Evolutionary conservation across 2,888 invertebrate genomes (phyloP).

Genomic region (Didymodactylos carnosus): DNA sequence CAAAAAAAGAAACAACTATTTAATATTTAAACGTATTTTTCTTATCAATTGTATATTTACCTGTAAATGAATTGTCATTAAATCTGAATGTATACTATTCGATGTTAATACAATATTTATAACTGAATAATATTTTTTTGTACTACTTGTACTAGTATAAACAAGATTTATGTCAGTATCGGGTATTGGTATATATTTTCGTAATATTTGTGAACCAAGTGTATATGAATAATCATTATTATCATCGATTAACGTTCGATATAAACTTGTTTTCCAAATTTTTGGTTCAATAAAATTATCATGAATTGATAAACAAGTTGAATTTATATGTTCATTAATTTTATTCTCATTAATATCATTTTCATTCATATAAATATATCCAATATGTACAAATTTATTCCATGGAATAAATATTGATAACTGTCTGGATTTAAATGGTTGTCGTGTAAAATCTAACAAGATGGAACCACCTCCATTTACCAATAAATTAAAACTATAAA

Average conservation of each 20-base stretch:
- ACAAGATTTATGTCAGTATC: background rate
- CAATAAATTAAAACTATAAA: constrained; percentile 77
- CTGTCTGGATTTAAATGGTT: constrained; percentile 55
- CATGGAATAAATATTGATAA: constrained; percentile 61
- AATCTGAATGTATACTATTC: constrained; percentile 22
- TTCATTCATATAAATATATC: constrained; percentile 11
- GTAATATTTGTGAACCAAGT: background rate
- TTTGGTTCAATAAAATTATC: background rate
- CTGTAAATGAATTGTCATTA: constrained; percentile 19
- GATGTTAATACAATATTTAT: constrained; percentile 45
- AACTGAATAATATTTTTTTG: constrained; percentile 75
- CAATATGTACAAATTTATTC: constrained; percentile 66
- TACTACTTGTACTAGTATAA: constrained; percentile 72
- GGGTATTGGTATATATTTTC: background rate
- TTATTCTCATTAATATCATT: background rate
- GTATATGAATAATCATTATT: background rate
- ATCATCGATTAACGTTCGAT: background rate
- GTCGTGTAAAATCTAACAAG: constrained; percentile 79
- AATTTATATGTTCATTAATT: background rate
- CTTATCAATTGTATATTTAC: too few species aligned
- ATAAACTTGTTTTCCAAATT: background rate
- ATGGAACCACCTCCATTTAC: constrained; percentile 96
- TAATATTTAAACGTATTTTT: too few species aligned
- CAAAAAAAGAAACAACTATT: too few species aligned
- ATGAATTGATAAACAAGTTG: too few species aligned